Conservation (phyloP, 2,797 vertebrate genomes). For the Pristis pectinata region DNA sequence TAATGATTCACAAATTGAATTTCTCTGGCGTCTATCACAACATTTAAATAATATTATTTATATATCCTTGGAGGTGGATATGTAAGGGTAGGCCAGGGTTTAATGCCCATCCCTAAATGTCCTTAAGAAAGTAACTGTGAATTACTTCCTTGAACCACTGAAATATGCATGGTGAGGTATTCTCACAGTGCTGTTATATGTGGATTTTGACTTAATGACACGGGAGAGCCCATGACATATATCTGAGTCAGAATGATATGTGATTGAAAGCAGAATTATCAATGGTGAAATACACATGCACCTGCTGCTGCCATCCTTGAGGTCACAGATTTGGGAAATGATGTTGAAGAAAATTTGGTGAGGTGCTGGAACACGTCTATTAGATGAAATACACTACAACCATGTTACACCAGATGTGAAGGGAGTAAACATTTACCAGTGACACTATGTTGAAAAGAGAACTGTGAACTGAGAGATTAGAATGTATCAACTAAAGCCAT, state of each 20-base stretch:
- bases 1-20: not conserved
- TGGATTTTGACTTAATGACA: too few species aligned
- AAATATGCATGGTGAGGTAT: too few species aligned
- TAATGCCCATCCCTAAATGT: too few species aligned
- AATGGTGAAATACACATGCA: not conserved
- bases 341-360: not conserved
- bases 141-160: too few species aligned
- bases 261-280: too few species aligned
- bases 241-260: too few species aligned
- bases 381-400: not conserved
- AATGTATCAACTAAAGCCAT: constrained; percentile 53
- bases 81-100: too few species aligned
- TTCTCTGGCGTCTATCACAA: not conserved
- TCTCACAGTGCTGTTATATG: too few species aligned
- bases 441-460: not conserved
- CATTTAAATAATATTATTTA: not conserved
- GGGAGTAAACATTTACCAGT: not conserved
- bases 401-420: not conserved
- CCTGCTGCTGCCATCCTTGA: not conserved
- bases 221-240: too few species aligned
- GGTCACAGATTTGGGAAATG: not conserved
- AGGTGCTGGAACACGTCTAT: not conserved
- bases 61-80: not conserved
- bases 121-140: too few species aligned
- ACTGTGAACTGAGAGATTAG: not conserved